Evolutionary conservation across 2,888 invertebrate species (phyloP), one percentile per base, ranked within the genome.

Genomic region (Mechanitis mazaeus): DNA sequence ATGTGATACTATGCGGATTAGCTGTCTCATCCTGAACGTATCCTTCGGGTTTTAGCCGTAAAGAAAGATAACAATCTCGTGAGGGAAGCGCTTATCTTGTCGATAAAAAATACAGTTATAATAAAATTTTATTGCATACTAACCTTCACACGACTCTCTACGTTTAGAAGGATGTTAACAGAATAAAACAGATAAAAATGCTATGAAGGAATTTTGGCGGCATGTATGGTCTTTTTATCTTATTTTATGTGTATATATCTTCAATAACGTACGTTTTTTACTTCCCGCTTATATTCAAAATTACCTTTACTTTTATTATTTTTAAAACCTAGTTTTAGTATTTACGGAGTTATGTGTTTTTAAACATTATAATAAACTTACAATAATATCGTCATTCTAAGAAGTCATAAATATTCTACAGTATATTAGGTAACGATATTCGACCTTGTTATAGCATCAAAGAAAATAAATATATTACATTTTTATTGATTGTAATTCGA

Each of bases 21-120:
- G 54, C 56, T 53, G 62, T 63, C 54, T 47, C 33, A 55, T 55
- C 59, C 38, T 54, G 57, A 62, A 56, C 33, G 59, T 55, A 53
- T 54, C 63, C 59, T 54, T 38, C 42, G 63, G 63, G 54, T 60
- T 47, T 35, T 54, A 33, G 56, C 31, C 50, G 59, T 53, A 55
- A 63, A 50, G 38, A 35, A 46, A 56, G 56, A 54, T 63, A 63
- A 63, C 59, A 57, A 63, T 63, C 59, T 62, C 58, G 59, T 54
- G 59, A 59, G 63, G 56, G 45, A 57, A 57, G 54, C 47, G 59
- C 63, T 57, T 57, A 45, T 63, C 59, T 63, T 6, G 35, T 59
- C 58, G 58, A 59, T 63, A 59, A 56, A 63, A 59, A 50, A 9
- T 31, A 45, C 60, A 57, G 59, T 59, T 54, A 54, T 31, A 56